Base-by-base conservation (phyloP, 35 echinoderm and acorn worm species). In the Holothuria glaberrima region DNA sequence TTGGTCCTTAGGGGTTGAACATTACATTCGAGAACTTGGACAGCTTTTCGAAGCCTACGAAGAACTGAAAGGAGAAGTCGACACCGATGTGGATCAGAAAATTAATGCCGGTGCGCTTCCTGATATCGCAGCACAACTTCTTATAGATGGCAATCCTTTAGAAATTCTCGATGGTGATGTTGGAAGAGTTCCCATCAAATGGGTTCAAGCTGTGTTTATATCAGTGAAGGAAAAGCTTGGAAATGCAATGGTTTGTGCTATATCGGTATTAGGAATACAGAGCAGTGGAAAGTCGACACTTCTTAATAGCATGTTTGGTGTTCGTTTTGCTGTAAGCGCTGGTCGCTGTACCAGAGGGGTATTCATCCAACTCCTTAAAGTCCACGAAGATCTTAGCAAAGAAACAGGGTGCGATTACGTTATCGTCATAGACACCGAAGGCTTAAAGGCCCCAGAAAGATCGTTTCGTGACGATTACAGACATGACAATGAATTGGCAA, bases 111-210 rank as follows among this genome's bases (percentile, higher is more conserved):
- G 76, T 5, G 12, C 6, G 22, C 64, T 89, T 21, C 87, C 87
- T 26, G 30, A 75, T 9, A 60, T 89, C 24, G 87, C 87, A 30
- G 87, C 87, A 14, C 33, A 89, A 6, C 61, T 89, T 50, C 30
- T 89, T 16, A 75, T 89, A 14, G 56, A 75, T 27, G 87, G 87
- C 25, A 41, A 89, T 13, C 87, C 87, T 17, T 25, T 89, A 5
- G 87, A 89, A 33, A 75, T 89, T 29, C 68, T 89, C 24, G 87
- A 89, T 75, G 87, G 87, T 60, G 87, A 89, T 58, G 87, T 74
- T 22, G 48, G 68, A 25, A 17, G 64, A 66, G 86, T 88, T 73
- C 86, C 86, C 30, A 73, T 73, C 27, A 88, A 59, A 29, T 88
- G 86, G 86, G 27, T 88, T 28, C 33, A 88, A n/a, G 86, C 35